phyloP scores from a whole-genome alignment of 1,140 invertebrate species.

The Hyles vespertilio region DNA sequence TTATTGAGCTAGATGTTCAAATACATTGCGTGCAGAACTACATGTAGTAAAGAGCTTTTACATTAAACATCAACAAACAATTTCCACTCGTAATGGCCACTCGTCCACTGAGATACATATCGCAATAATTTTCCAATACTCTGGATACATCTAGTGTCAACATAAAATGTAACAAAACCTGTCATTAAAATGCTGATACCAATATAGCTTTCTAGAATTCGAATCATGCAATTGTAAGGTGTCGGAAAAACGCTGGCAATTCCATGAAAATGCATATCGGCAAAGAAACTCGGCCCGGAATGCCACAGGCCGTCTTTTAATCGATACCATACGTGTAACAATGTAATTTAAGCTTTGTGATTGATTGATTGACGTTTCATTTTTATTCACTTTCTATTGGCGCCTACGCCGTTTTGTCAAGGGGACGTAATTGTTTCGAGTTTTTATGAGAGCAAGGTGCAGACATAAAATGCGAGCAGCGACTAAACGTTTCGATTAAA shows the following conservation, averaged over 20 bases:
- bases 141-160: too few relatives aligned
- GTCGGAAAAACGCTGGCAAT: slow-evolving; percentile 69
- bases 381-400: slow-evolving; percentile 50
- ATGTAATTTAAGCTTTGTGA: slow-evolving; percentile 56
- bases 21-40: too few relatives aligned
- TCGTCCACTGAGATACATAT: too few relatives aligned
- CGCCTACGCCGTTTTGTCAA: slow-evolving; percentile 49
- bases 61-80: too few relatives aligned
- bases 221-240: slow-evolving; percentile 70
- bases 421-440: slow-evolving; percentile 68
- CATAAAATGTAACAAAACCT: slow-evolving; percentile 18
- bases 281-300: slow-evolving; percentile 65
- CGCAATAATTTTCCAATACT: too few relatives aligned
- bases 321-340: slow-evolving; percentile 47
- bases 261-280: slow-evolving; percentile 69
- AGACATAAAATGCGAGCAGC: slow-evolving; percentile 56
- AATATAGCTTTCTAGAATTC: slow-evolving; percentile 72
- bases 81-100: too few relatives aligned
- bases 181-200: slow-evolving; percentile 43
- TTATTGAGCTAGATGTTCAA: too few relatives aligned
- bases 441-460: slow-evolving; percentile 71
- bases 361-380: slow-evolving; percentile 54
- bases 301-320: slow-evolving; percentile 58
- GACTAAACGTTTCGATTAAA: slow-evolving; percentile 56
- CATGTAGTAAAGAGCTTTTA: too few relatives aligned